Evolutionary conservation across 1,140 invertebrate genomes (phyloP).

Genomic region (Oryctes rhinoceros): DNA sequence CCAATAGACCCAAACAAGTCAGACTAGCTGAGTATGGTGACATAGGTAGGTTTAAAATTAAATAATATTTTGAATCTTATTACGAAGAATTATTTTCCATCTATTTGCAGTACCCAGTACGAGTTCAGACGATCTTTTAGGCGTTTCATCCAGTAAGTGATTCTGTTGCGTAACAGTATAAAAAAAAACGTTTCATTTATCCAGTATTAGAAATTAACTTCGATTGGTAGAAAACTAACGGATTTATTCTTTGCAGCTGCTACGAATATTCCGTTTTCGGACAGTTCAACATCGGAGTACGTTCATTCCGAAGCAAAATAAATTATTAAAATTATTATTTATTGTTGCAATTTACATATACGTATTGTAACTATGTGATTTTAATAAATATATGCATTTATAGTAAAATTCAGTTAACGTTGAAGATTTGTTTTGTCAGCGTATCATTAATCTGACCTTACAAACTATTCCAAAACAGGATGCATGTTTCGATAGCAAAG

Average conservation of each 20-base stretch:
- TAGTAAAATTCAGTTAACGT: background rate
- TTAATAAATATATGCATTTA: background rate
- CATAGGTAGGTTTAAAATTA: background rate
- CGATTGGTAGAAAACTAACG: background rate
- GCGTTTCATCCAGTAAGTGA: constrained; percentile 23
- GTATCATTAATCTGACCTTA: too few relatives aligned
- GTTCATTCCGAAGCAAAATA: background rate
- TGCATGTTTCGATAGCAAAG: too few relatives aligned
- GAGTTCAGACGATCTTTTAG: constrained; percentile 34
- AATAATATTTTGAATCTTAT: background rate
- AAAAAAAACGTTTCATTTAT: too few relatives aligned
- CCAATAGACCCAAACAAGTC: background rate
- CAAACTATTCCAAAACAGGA: too few relatives aligned
- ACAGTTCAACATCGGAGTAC: background rate
- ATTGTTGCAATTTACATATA: background rate
- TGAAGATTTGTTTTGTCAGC: too few relatives aligned
- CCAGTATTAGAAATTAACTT: background rate
- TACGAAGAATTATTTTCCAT: background rate
- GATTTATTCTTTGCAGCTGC: constrained; percentile 23
- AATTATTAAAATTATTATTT: background rate
- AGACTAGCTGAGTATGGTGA: constrained; percentile 12
- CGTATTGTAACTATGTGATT: background rate
- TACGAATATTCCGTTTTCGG: constrained; percentile 31
- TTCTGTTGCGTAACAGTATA: too few relatives aligned
- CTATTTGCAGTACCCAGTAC: constrained; percentile 13